Percentiles rank a stretch among this genome's conserved stretches.
Evolutionary conservation across 2,113 vertebrate species (phyloP).

Genomic region (human (Homo sapiens)): GRCh38 chr2:136113001-136113500

Average conservation of each 20-base stretch:
- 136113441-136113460: conserved; percentile 71
- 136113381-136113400: conserved; percentile 74
- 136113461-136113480: conserved; percentile 70
- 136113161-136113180: conserved; percentile 76
- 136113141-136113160: conserved; percentile 71
- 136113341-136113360: neutral
- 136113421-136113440: conserved; percentile 50
- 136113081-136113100: conserved; percentile 64
- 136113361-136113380: conserved; percentile 46
- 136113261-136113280: conserved; percentile 69
- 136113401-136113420: conserved; percentile 65
- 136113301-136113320: neutral
- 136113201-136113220: conserved; percentile 73
- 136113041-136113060: conserved; percentile 62
- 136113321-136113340: neutral
- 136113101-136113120: conserved; percentile 77
- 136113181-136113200: conserved; percentile 67
- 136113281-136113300: conserved; percentile 11
- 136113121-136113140: conserved; percentile 76
- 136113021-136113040: conserved; percentile 76
- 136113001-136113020: conserved; percentile 72
- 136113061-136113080: conserved; percentile 71
- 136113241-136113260: conserved; percentile 72
- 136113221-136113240: conserved; percentile 72
- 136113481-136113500: conserved; percentile 41